These are phyloP conservation scores for Dunckerocampus dactyliophorus DNA, from an alignment of 2,113 vertebrate genomes.

Conservation along the genomic window DNA sequence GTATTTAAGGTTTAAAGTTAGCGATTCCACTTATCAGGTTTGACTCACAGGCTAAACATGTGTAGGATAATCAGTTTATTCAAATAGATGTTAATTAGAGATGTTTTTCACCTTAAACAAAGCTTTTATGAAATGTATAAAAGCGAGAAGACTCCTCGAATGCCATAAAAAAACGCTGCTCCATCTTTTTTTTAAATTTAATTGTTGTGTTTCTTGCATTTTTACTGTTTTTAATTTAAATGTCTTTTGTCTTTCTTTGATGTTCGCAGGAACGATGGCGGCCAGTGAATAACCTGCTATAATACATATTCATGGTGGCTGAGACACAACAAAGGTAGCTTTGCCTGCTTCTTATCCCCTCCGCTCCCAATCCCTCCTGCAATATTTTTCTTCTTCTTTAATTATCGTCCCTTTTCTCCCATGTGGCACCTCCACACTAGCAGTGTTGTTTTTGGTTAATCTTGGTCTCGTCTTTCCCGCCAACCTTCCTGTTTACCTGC, in stretches of 20 bases:
- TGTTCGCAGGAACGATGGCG: conserved; percentile 49
- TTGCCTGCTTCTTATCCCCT: conserved; percentile 50
- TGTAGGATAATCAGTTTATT: conserved; percentile 63
- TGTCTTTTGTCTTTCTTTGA: conserved; percentile 33
- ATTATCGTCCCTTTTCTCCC: conserved; percentile 58
- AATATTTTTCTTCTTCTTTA: conserved; percentile 59
- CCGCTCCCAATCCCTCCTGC: conserved; percentile 61
- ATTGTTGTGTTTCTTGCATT: conserved; percentile 35
- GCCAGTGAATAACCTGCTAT: conserved; percentile 47
- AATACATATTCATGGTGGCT: conserved; percentile 64
- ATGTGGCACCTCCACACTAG: conserved; percentile 36
- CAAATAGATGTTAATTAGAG: conserved; percentile 68
- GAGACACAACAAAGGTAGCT: conserved; percentile 62
- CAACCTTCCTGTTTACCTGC: background rate
- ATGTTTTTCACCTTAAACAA: conserved; percentile 24
- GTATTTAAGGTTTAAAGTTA: too few species aligned
- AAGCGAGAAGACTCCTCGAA: conserved; percentile 34
- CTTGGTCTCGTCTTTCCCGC: conserved; percentile 12
- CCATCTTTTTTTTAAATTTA: conserved; percentile 5
- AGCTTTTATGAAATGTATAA: conserved; percentile 31
- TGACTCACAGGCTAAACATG: conserved; percentile 13
- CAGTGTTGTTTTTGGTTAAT: conserved; percentile 15
- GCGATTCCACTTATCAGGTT: background rate
- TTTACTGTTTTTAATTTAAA: conserved; percentile 21
- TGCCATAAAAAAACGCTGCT: conserved; percentile 34